Percentiles rank a stretch among this genome's conserved stretches.
Conservation (phyloP, 2,113 vertebrate species). For the Tringa solitaria region DNA sequence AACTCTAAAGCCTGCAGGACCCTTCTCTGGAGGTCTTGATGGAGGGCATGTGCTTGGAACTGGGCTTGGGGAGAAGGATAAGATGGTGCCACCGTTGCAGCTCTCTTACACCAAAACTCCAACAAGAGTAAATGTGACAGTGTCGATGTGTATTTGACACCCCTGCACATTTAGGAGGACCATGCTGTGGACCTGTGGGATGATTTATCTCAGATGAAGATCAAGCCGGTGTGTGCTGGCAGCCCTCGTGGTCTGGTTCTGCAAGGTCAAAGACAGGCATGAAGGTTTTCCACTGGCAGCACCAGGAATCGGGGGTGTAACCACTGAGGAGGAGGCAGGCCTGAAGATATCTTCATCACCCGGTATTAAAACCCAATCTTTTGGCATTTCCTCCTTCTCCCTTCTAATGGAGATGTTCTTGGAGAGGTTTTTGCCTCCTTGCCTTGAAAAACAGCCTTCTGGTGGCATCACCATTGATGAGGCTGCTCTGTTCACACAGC, state of each 20-base stretch:
- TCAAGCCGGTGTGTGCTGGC: accelerated
- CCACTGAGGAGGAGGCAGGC: neutral
- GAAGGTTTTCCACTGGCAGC: neutral
- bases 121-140: neutral
- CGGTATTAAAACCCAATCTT: accelerated
- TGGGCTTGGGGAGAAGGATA: neutral
- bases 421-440: neutral
- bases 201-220: neutral
- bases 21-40: accelerated
- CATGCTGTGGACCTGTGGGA: neutral
- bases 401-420: neutral
- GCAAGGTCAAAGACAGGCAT: neutral
- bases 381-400: neutral
- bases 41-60: neutral
- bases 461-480: accelerated
- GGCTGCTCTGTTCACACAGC: neutral
- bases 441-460: neutral
- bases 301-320: accelerated
- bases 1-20: neutral
- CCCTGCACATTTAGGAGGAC: neutral
- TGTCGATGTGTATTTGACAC: neutral
- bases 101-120: neutral
- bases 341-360: neutral
- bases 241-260: neutral
- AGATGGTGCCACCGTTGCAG: neutral